phyloP scores from a whole-genome alignment of 2,113 vertebrate genomes.

The Arenaria interpres region DNA sequence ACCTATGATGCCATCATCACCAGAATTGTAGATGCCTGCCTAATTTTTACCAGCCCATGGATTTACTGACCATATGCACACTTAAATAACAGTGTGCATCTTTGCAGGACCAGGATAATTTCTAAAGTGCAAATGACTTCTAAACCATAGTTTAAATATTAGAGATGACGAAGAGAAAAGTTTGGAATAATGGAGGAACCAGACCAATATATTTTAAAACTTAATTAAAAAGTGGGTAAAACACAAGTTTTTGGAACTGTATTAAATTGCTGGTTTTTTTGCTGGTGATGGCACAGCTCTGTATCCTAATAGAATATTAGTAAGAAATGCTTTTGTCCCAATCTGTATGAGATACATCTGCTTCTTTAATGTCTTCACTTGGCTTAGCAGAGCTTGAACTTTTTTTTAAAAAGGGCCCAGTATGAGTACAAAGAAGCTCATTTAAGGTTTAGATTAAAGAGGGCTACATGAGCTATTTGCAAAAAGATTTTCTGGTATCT shows the following conservation, averaged over 20 bases:
- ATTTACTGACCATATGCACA: background rate
- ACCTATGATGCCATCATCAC: background rate
- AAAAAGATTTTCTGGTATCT: background rate
- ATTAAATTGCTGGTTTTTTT: background rate
- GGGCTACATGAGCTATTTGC: background rate
- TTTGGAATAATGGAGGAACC: background rate
- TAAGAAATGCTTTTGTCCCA: background rate
- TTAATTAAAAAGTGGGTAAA: background rate
- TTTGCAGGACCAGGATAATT: background rate
- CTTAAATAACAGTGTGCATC: background rate
- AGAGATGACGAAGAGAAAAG: background rate
- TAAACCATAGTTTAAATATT: background rate
- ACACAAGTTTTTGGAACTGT: background rate
- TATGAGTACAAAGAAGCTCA: background rate
- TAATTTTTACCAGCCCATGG: background rate
- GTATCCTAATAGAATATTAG: background rate
- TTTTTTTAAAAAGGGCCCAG: background rate
- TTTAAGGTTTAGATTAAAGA: background rate
- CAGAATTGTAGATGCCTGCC: background rate
- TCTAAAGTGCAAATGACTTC: background rate
- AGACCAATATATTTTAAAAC: background rate
- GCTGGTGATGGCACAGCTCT: background rate
- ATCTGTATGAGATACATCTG: background rate
- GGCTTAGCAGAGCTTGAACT: background rate
- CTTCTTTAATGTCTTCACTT: background rate